phyloP scores from a whole-genome alignment of 2,113 vertebrate species.

The Strix aluco region DNA sequence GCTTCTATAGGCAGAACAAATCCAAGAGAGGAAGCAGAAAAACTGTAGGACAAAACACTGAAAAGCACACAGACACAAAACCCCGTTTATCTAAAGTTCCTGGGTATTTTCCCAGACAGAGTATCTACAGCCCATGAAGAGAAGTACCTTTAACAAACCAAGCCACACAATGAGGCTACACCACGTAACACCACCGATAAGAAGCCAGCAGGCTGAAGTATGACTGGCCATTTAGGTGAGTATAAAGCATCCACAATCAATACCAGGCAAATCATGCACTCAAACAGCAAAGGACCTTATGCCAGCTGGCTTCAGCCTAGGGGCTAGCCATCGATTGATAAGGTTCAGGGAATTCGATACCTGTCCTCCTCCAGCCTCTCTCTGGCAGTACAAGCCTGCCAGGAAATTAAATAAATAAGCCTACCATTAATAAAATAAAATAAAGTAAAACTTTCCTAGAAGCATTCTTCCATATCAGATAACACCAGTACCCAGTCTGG shows the following conservation, averaged over 20 bases:
- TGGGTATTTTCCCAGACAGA: neutral
- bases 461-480: neutral
- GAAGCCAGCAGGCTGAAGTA: neutral
- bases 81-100: neutral
- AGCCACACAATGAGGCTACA: neutral
- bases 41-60: neutral
- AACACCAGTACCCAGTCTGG: neutral
- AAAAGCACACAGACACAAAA: neutral
- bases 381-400: neutral
- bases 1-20: neutral
- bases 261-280: neutral
- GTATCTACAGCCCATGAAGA: neutral
- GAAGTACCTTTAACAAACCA: neutral
- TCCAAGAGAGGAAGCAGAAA: neutral
- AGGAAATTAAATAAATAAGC: neutral
- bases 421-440: neutral
- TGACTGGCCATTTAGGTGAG: neutral
- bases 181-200: neutral
- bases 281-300: neutral
- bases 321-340: neutral
- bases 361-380: neutral
- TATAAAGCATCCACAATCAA: neutral
- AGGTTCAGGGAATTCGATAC: neutral
- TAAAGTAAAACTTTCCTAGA: neutral
- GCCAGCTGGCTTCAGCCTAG: neutral